phyloP scores from a whole-genome alignment of 2,797 vertebrate genomes.

The Mus caroli region DNA sequence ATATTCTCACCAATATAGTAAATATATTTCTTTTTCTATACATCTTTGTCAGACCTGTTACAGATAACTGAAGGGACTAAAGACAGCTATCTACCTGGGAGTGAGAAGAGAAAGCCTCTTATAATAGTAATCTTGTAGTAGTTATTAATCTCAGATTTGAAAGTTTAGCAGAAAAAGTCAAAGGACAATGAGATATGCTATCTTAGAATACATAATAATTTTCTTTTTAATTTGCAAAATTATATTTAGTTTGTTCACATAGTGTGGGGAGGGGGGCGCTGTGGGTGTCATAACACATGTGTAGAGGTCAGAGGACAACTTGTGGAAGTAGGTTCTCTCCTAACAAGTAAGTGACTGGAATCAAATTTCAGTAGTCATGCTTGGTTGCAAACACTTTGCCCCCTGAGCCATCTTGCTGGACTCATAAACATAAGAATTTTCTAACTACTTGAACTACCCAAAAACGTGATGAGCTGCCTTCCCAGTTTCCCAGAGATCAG shows the following conservation, averaged over 20 bases:
- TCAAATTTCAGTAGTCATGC: background rate
- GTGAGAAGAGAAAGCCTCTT: background rate
- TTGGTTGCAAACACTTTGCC: background rate
- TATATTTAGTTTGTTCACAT: background rate
- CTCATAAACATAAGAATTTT: slow-evolving; percentile 29
- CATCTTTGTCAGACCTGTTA: background rate
- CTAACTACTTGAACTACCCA: slow-evolving; percentile 10
- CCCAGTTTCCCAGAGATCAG: background rate
- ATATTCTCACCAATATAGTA: background rate
- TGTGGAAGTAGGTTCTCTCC: background rate
- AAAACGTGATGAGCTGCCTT: slow-evolving; percentile 22
- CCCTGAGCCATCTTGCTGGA: background rate
- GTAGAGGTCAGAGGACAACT: background rate
- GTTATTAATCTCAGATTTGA: background rate
- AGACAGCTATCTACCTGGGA: background rate
- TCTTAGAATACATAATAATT: background rate
- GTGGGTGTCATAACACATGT: background rate
- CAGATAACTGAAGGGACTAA: background rate
- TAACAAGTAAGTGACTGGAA: background rate
- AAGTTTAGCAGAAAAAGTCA: slow-evolving; percentile 5
- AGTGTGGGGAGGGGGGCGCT: background rate
- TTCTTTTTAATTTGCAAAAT: background rate
- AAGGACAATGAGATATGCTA: background rate
- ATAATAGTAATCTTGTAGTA: background rate
- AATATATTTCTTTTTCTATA: background rate